Evolutionary conservation across 2,113 vertebrate genomes (phyloP).

Genomic region (Megalops atlanticus): DNA sequence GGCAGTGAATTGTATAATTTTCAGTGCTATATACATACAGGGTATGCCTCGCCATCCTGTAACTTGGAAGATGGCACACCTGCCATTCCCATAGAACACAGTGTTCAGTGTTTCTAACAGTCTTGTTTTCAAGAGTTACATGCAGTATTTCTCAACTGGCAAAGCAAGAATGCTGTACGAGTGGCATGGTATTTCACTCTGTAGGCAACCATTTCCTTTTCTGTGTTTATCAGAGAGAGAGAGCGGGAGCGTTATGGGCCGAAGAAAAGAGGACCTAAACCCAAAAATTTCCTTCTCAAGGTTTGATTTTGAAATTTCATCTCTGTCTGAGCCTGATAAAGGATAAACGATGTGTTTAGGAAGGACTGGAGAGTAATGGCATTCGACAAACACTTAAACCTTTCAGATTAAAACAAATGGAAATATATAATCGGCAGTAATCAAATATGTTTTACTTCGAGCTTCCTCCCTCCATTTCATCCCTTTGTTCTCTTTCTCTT

Average conservation of each 20-base stretch:
- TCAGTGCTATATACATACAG: too few relatives aligned
- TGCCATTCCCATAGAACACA: too few relatives aligned
- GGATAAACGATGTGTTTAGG: not conserved
- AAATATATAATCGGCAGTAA: too few relatives aligned
- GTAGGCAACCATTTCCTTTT: not conserved
- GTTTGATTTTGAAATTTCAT: constrained; percentile 55
- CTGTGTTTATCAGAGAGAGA: constrained; percentile 68
- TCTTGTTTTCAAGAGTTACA: not conserved
- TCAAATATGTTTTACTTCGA: not conserved
- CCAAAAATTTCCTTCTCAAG: constrained; percentile 85
- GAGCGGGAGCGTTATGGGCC: constrained; percentile 82
- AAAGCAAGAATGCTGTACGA: not conserved
- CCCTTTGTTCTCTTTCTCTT: not conserved
- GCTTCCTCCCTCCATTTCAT: not conserved
- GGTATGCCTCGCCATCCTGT: too few relatives aligned
- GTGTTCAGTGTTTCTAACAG: not conserved
- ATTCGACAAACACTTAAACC: not conserved
- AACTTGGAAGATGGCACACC: too few relatives aligned
- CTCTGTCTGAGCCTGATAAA: not conserved
- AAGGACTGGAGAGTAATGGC: not conserved
- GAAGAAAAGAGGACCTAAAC: constrained; percentile 84
- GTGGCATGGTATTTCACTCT: not conserved
- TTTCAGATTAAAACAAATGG: too few relatives aligned
- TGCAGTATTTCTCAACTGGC: too few relatives aligned
- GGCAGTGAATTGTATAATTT: too few relatives aligned